Conservation (phyloP, 1,140 invertebrate genomes). For the Pantala flavescens region DNA sequence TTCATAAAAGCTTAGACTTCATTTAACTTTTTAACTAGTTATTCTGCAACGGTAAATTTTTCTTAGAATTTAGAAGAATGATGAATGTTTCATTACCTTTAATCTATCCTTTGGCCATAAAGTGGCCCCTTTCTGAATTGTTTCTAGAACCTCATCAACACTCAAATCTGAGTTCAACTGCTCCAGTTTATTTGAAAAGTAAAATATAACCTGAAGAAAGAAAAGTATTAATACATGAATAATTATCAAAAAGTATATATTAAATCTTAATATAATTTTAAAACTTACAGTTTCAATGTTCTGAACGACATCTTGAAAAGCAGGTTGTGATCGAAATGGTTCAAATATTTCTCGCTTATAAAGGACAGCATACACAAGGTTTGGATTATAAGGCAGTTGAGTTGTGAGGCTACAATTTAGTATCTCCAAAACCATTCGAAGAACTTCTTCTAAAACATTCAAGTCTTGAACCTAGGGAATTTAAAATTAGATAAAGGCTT, state of each 20-base stretch:
- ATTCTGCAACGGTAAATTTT: too few relatives aligned
- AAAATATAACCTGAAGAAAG: slow-evolving; percentile 62
- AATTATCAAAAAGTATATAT: background rate
- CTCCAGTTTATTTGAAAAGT: slow-evolving; percentile 72
- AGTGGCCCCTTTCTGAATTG: slow-evolving; percentile 74
- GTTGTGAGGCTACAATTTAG: slow-evolving; percentile 85
- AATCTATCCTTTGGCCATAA: slow-evolving; percentile 87
- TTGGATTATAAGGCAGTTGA: slow-evolving; percentile 81
- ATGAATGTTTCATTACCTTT: slow-evolving; percentile 66
- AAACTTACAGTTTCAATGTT: slow-evolving; percentile 85
- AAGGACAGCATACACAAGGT: slow-evolving; percentile 90
- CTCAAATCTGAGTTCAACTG: slow-evolving; percentile 56
- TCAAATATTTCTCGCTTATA: slow-evolving; percentile 90
- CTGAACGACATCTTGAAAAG: slow-evolving; percentile 90
- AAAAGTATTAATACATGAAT: slow-evolving; percentile 11
- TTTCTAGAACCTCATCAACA: slow-evolving; percentile 71
- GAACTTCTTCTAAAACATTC: slow-evolving; percentile 89
- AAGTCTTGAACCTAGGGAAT: slow-evolving; percentile 65
- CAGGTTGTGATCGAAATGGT: slow-evolving; percentile 71
- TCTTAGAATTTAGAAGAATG: too few relatives aligned
- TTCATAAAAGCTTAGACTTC: too few relatives aligned
- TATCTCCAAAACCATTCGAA: slow-evolving; percentile 92
- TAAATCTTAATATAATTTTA: background rate
- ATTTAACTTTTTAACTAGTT: too few relatives aligned
- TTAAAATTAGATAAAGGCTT: background rate